These are phyloP conservation scores for Drymonia ruficornis DNA, from an alignment of 2,888 invertebrate species.

Conservation along the genomic window DNA sequence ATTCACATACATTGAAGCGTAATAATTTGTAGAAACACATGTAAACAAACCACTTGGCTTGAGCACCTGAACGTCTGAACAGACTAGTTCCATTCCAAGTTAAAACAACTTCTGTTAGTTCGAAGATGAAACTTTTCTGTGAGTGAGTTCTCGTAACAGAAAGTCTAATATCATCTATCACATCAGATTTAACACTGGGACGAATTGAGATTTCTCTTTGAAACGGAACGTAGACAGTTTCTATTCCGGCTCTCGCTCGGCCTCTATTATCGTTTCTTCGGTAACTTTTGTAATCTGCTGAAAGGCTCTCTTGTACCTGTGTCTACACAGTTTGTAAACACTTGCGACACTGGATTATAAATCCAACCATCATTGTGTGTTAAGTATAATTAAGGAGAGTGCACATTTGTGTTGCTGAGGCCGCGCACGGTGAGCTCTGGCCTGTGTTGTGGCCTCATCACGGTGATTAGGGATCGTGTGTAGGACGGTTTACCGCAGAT, in stretches of 20 bases:
- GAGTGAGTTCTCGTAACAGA: constrained; percentile 40
- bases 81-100: constrained; percentile 27
- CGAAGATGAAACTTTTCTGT: constrained; percentile 37
- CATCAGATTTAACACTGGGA: constrained; percentile 58
- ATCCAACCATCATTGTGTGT: constrained; percentile 48
- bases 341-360: constrained; percentile 34
- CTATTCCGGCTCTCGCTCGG: constrained; percentile 29
- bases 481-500: constrained; percentile 23
- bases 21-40: no score
- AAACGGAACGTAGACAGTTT: constrained; percentile 39
- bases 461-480: constrained; percentile 47
- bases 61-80: no score
- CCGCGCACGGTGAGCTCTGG: constrained; percentile 8
- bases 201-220: constrained; percentile 49
- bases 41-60: no score
- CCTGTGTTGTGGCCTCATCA: constrained; percentile 28
- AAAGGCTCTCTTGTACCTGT: constrained; percentile 37
- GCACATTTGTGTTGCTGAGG: constrained; percentile 53
- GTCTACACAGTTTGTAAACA: constrained; percentile 35
- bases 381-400: constrained; percentile 63
- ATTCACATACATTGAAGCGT: no score
- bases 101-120: constrained; percentile 41
- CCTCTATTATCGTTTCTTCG: constrained; percentile 41
- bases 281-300: constrained; percentile 46
- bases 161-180: constrained; percentile 62